Conservation (phyloP, 2,888 invertebrate species). For the Monoplex corrugatus region DNA sequence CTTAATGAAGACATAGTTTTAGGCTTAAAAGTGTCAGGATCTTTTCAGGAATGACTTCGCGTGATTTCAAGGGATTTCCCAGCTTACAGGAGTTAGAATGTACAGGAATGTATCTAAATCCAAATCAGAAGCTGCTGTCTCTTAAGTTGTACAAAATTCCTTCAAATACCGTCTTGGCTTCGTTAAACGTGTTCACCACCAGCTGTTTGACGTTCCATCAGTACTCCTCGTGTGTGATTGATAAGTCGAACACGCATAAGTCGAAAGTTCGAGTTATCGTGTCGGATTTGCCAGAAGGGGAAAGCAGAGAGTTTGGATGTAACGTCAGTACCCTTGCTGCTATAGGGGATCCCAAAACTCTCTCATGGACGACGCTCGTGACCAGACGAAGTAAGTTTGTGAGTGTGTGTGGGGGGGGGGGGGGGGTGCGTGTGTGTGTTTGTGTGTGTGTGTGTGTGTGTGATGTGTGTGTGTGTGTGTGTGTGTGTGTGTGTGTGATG, state of each 20-base stretch:
- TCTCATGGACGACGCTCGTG: conserved; percentile 5
- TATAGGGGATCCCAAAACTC: not conserved
- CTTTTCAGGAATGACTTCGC: conserved; percentile 4
- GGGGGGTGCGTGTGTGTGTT: too few relatives aligned
- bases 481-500: not conserved
- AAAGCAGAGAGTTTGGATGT: conserved; percentile 36
- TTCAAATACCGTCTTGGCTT: not conserved
- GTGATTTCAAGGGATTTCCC: conserved; percentile 4
- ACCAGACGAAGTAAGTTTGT: not conserved
- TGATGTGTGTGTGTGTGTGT: not conserved
- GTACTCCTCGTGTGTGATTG: conserved; percentile 31
- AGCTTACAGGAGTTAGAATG: conserved; percentile 45
- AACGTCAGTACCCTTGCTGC: conserved; percentile 24
- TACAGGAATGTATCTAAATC: not conserved
- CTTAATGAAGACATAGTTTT: not conserved
- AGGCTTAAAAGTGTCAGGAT: not conserved
- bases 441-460: too few relatives aligned
- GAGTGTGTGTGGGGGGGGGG: too few relatives aligned
- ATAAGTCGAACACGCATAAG: conserved; percentile 1
- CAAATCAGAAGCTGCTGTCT: conserved; percentile 28
- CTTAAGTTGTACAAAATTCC: conserved; percentile 25
- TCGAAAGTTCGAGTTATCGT: not conserved
- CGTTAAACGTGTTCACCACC: conserved; percentile 8
- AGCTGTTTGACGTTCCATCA: conserved; percentile 40
- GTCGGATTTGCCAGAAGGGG: conserved; percentile 36